Base-by-base conservation (phyloP, 2,888 invertebrate species). In the Limenitis arthemis region DNA sequence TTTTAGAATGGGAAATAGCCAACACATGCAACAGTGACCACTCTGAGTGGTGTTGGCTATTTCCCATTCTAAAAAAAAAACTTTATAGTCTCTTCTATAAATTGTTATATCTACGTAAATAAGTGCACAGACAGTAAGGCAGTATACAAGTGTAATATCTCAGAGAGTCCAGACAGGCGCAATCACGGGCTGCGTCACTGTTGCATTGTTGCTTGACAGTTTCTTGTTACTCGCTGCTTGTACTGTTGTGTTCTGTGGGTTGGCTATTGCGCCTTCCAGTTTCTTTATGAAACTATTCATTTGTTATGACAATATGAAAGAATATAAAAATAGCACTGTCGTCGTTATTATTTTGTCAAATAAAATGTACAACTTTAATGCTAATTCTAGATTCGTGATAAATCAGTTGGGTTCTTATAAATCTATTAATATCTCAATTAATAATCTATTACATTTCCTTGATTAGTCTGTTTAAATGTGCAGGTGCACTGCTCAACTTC, bases 91-190 rank as follows among this genome's bases (percentile, higher is more conserved):
- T 48, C 56, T 56, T 64, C 68, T 60, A 66, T 65, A 51, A 38
- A 37, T 50, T 47, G 31, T 43, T n/a, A 38, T 48, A 29, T 44
- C 47, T n/a, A 38, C 30, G 51, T 49, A 47, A 52, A 64, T 68
- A 64, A 70, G 70, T 70, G 64, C 66, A 60, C 64, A 68, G 73
- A 71, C 73, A 69, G 68, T 64, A 20, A 20, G 20, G 20, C 20
- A 20, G 20, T 20, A 20, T 20, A 70, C 75, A 72, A 77, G 76
- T 78, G 73, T 79, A 83, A 85, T 85, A 85, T 84, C 79, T 83
- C 84, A 80, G 73, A 66, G 71, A 70, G 76, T 70, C 75, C 70
- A 68, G 76, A 73, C 75, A 71, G 76, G 64, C 65, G 79, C 79
- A 82, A 81, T 82, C 81, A 79, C 70, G 68, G 65, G 59, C 54